These are phyloP conservation scores for Heteractis magnifica DNA, from an alignment of 92 coral and sea anemone species.

Conservation along the genomic window DNA sequence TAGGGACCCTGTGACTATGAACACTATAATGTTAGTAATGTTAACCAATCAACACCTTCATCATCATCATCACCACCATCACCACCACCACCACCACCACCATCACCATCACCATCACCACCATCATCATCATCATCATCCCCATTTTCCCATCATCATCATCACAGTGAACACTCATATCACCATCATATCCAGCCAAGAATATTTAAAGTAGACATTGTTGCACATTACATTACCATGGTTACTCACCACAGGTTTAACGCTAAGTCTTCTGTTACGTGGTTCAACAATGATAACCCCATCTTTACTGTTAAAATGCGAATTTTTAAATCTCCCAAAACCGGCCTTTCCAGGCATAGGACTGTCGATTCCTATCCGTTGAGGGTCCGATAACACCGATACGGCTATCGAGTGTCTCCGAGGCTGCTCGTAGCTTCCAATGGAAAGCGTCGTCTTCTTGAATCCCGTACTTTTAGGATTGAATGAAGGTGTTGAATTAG, in stretches of 20 bases:
- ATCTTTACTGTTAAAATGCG: conserved; percentile 21
- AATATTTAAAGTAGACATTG: not conserved
- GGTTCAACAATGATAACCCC: conserved; percentile 8
- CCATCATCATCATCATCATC: not conserved
- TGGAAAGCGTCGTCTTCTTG: not conserved
- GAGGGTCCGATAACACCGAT: conserved; percentile 11
- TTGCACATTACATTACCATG: not conserved
- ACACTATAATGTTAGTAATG: not conserved
- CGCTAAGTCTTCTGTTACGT: not conserved
- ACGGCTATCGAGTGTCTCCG: conserved; percentile 42
- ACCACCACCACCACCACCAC: not conserved
- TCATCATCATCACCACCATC: not conserved
- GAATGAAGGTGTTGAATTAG: not conserved
- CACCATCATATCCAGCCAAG: no score
- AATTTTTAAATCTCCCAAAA: conserved; percentile 2
- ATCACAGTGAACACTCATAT: not conserved
- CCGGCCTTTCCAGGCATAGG: conserved; percentile 17
- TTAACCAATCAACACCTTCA: not conserved
- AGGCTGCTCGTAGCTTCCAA: conserved; percentile 1
- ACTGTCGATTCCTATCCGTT: conserved; percentile 12
- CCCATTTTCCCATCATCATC: not conserved
- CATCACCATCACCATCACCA: not conserved
- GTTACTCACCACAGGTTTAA: conserved; percentile 7
- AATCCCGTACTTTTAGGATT: not conserved
- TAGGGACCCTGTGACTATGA: conserved; percentile 14